Conservation (phyloP, 1,140 invertebrate species). For the Gonioctena quinquepunctata region DNA sequence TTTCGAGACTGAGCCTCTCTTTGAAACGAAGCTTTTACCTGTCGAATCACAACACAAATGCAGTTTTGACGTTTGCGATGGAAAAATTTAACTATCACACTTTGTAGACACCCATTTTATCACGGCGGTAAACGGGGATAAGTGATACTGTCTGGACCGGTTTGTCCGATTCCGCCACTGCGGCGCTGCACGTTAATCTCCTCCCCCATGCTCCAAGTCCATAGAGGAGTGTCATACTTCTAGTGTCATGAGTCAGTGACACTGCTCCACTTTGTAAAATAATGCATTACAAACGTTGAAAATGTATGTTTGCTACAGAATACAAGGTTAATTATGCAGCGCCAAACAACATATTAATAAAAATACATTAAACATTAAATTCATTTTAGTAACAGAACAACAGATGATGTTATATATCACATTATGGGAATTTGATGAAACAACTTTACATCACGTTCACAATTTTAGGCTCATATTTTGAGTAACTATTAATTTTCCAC, state of each 20-base stretch:
- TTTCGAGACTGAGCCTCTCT: too few species aligned
- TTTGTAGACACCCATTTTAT: too few species aligned
- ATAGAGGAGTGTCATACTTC: neutral
- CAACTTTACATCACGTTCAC: slow-evolving; percentile 26
- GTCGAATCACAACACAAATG: too few species aligned
- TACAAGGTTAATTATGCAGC: slow-evolving; percentile 25
- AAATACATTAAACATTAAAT: slow-evolving; percentile 23
- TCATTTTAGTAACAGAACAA: slow-evolving; percentile 22
- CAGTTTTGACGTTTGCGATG: too few species aligned
- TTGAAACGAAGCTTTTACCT: too few species aligned
- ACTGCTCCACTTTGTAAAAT: neutral
- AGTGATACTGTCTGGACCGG: too few species aligned
- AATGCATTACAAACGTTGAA: neutral
- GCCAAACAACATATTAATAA: slow-evolving; percentile 21
- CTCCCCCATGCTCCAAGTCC: neutral
- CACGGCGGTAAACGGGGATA: too few species aligned
- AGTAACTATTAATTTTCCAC: neutral
- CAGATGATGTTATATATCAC: slow-evolving; percentile 30
- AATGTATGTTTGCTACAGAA: neutral
- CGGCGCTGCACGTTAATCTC: too few species aligned
- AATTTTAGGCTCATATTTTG: neutral
- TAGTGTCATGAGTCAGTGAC: neutral
- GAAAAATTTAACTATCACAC: too few species aligned
- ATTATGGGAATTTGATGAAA: slow-evolving; percentile 24
- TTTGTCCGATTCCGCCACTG: too few species aligned